Conservation (phyloP, 2,888 invertebrate genomes). For the Lithophane socia region DNA sequence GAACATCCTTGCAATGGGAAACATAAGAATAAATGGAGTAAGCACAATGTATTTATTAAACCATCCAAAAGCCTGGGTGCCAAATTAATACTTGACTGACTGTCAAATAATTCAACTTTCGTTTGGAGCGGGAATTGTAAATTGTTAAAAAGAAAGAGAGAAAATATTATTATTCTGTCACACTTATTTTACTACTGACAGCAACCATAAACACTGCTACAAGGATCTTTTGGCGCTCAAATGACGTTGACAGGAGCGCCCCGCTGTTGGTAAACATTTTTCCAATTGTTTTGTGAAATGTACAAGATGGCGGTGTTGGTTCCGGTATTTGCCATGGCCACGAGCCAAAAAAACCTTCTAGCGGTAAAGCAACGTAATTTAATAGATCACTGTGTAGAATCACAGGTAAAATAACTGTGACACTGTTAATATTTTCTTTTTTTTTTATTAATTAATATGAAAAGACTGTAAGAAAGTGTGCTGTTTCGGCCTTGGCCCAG, state of each 20-base stretch:
- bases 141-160: background rate
- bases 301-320: background rate
- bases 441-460: background rate
- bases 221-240: too few relatives aligned
- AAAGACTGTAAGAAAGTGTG: constrained; percentile 46
- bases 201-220: background rate
- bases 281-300: background rate
- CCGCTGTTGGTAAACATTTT: background rate
- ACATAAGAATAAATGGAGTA: constrained; percentile 19
- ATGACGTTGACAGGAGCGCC: background rate
- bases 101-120: constrained; percentile 11
- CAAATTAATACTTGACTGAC: constrained; percentile 43
- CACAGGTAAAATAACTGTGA: background rate
- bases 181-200: background rate
- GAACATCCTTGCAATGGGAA: background rate
- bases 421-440: background rate
- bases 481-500: constrained; percentile 33
- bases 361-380: background rate
- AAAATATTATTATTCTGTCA: background rate
- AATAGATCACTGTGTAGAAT: background rate
- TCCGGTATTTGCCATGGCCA: background rate
- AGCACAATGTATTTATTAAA: constrained; percentile 11
- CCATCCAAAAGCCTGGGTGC: constrained; percentile 36
- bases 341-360: background rate
- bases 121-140: constrained; percentile 9